Evolutionary conservation across 2,888 invertebrate genomes (phyloP), one percentile per base, ranked within the genome.

Genomic region (Yponomeuta cagnagella): DNA sequence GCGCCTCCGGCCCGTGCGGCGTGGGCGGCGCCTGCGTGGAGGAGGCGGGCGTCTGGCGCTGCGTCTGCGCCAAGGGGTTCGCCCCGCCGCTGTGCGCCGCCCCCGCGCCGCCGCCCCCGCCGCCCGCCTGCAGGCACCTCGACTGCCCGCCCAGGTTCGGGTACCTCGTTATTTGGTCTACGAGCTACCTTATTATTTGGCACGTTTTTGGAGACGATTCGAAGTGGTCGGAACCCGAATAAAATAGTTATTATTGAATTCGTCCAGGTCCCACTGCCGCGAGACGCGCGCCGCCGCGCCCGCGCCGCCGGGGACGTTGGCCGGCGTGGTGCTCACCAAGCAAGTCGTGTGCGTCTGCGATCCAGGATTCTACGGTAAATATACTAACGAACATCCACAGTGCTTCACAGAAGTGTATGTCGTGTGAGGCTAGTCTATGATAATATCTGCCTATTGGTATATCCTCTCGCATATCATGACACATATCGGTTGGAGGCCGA

Each of bases 21-120:
- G 96, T 96, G 86, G 94, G 94, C 73, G 97, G 96, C 68, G 93
- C 90, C 48, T 98, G 98, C 83, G 89, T 92, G 70, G 95, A 95
- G 82, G 89, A 89, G 82, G 89, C 86, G 73, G 78, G 81, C 12
- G 88, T 86, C 37, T 90, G 88, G 87, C 89, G 94, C 73, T 98
- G 98, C 87, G 94, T 96, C 81, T 97, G 97, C 83, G 92, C 90
- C 23, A 94, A 93, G 73, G 94, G 87, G 80, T 93, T 81, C 76
- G 80, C 77, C 74, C 90, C 89, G 73, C 90, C 91, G 72, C 83
- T 86, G 72, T 92, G 92, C 79, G 78, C 85, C 76, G 91, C 82
- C 87, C 85, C 83, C 75, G 91, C 93, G 82, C 86, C 88, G 72
- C 82, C 87, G 72, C 82, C 82, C 48, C 80, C 84, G 84, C 81